Base-by-base conservation (phyloP, 2,113 vertebrate species). In the Nycticryphes semicollaris region DNA sequence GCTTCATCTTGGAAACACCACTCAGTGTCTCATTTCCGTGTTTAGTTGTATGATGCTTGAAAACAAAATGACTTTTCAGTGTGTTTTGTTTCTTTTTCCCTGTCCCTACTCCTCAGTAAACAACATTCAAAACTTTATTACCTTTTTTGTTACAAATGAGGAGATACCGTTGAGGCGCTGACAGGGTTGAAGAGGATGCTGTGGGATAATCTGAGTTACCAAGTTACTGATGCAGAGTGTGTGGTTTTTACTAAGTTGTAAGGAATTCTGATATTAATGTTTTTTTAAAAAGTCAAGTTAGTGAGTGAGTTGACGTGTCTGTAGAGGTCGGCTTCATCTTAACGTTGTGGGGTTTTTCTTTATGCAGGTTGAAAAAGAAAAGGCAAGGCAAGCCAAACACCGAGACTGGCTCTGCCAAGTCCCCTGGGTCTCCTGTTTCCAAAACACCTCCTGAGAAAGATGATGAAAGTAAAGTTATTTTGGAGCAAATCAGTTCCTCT, bases 341-440 rank as follows among this genome's bases (percentile, higher is more conserved):
- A 35, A 72, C 28, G 6, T 68, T 63, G 30, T 77, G 28, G 19
- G 1, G 66, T 84, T 86, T 68, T 76, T 60, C n/a, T 88, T 90
- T 39, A 48, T 80, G 67, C 21, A 98, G 98, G 54, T 96, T 98
- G 93, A 98, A 98, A 89, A 98, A 98, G 97, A 98, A 98, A 93
- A 98, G 97, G 50, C 97, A 98, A 94, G 91, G 95, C 74, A 98
- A 98, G 81, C 98, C 98, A 96, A 98, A 96, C 94, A 74, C 97
- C 0, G 98, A 98, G 64, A 37, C 95, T 10, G 48, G 92, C 13
- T 95, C 98, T 68, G 69, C 96, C 82, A 97, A 33, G 86, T 93
- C 96, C 33, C 53, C 77, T 67, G 96, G 50, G 53, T 97, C 93
- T 53, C 30, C 96, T 62, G 73, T 90, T 47, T 69, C 96, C 57